Base-by-base conservation (phyloP, 2,797 vertebrate species). In the Lacerta agilis region DNA sequence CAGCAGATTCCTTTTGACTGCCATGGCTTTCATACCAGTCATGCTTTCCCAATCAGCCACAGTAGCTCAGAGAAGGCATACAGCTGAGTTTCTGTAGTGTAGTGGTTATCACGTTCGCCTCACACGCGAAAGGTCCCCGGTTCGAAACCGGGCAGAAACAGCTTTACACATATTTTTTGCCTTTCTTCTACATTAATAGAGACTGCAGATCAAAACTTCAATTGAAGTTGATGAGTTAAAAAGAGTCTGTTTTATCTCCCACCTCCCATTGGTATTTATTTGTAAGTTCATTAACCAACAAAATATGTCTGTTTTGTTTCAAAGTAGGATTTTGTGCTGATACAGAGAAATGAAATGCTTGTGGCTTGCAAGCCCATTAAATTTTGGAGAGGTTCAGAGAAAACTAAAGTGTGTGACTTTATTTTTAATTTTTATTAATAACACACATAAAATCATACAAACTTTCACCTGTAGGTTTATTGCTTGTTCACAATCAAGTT, bases 141-240 rank as follows among this genome's bases (percentile, higher is more conserved):
- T 96, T 96, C 91, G 87, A 96, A 95, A 91, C 94, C 88, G 90
- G 92, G 93, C 92, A 66, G 85, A 89, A 94, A 94, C 91, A 92
- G 13, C 38, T 1, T 49, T 0, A 2, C 4, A n/a, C 13, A 2
- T 4, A 7, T 66, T 69, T 69, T 25, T 29, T 4, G 3, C 9
- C 23, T 23, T 25, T 8, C 0, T 43, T 78, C 25, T 38, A 23
- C 17, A 18, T n/a, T 43, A 23, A 73, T 55, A 4, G 9, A 36
- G 36, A 20, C 4, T 38, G 38, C 43, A 20, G 4, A 23, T 17
- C 20, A 25, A 69, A 10, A 18, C 25, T 49, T 55, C 73, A 33
- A 7, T 27, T 79, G 20, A 64, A 45, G 27, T 36, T 4, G n/a
- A 11, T 11, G 8, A 15, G 4, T 36, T 64, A 55, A 10, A 41